These are phyloP conservation scores for Steinernema hermaphroditum DNA, from an alignment of 2,888 invertebrate species.

Conservation along the genomic window DNA sequence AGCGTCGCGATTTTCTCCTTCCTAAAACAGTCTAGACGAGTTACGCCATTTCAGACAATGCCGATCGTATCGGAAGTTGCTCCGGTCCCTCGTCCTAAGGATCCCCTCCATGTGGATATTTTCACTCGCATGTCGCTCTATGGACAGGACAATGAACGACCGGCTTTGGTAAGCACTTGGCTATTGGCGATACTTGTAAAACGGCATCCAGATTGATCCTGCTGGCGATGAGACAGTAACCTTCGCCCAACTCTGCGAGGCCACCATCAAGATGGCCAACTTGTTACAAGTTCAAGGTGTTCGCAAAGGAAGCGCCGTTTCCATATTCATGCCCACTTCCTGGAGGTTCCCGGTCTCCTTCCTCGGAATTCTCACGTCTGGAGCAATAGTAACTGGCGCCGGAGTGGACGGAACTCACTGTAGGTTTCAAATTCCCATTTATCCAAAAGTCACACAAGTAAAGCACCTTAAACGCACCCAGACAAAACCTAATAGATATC, in stretches of 20 bases:
- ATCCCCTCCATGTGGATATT: slow-evolving; percentile 17
- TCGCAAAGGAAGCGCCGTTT: slow-evolving; percentile 44
- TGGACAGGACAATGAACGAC: background rate
- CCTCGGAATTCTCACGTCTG: slow-evolving; percentile 26
- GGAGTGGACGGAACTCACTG: slow-evolving; percentile 30
- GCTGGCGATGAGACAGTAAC: background rate
- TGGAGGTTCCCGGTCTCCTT: slow-evolving; percentile 33
- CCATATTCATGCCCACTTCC: slow-evolving; percentile 35
- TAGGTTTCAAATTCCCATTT: slow-evolving; percentile 21
- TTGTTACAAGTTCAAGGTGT: background rate
- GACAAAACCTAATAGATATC: no score
- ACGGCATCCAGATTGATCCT: background rate
- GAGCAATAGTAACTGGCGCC: slow-evolving; percentile 33
- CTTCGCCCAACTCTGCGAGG: background rate
- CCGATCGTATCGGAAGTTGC: background rate
- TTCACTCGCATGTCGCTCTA: background rate
- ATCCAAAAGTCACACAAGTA: no score
- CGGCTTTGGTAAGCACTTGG: background rate
- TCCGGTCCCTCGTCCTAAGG: background rate
- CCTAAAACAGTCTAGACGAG: no score
- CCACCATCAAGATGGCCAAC: background rate
- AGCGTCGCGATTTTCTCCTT: no score
- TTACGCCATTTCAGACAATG: slow-evolving; percentile 3
- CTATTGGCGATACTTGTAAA: background rate
- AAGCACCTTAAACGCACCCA: no score